Base-by-base conservation (phyloP, 2,797 vertebrate genomes). In the Phyllotis vaccarum region DNA sequence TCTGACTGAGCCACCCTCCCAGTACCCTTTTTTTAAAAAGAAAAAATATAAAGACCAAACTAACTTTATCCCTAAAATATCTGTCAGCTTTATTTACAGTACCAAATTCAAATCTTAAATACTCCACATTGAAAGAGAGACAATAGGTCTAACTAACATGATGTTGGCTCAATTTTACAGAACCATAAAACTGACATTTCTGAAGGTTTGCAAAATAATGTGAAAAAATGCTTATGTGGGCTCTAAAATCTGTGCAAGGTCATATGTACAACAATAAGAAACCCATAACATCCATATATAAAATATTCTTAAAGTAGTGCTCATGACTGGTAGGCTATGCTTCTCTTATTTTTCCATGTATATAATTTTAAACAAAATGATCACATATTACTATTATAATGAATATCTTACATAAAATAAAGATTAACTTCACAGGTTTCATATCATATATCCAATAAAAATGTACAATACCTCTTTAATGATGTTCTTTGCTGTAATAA, bases 401-500 rank as follows among this genome's bases (percentile, higher is more conserved):
- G 22, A 3, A 91, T 64, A 95, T 86, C 89, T 12, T 49, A 19
- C 2, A 92, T 58, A 95, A 92, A 76, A 58, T 60, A 89, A 96
- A 96, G 89, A 93, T 89, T 80, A 78, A 94, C 31, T 89, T 92
- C 24, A 72, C 49, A 93, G 89, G 58, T 89, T 64, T 75, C 8
- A 93, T 43, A 90, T 31, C 56, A 95, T 76, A 74, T 58, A 95
- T 78, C 49, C 1, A 2, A 93, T 27, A 90, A 96, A 96, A 97
- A 94, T 16, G 12, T 90, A 89, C 60, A 80, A 81, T 98, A 99
- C 99, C 99, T 99, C 99, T 93, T 99, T 98, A 97, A 99, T 99
- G 72, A 99, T 98, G 97, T 98, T 98, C 97, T 99, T 99, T 31
- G 99, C 99, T 1, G 99, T 99, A 90, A 98, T 89, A 86, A 99